Conservation (phyloP, 2,888 invertebrate species). For the Mechanitis messenoides region DNA sequence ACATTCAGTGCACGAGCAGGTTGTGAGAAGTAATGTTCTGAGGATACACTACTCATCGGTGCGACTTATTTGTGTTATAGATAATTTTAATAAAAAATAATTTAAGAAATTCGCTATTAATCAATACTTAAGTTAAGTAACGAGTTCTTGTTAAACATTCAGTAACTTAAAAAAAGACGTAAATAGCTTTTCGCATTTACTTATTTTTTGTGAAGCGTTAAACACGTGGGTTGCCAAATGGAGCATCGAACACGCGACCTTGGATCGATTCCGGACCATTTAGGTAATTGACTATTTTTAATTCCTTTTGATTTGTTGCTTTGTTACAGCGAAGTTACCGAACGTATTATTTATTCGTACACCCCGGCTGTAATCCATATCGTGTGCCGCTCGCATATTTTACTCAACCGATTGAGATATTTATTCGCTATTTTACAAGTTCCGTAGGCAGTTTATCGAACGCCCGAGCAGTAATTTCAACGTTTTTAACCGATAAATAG, state of each 20-base stretch:
- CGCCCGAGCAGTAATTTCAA: constrained; percentile 38
- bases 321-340: background rate
- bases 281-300: constrained; percentile 5
- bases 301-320: constrained; percentile 4
- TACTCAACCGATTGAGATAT: constrained; percentile 58
- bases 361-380: constrained; percentile 29
- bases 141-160: no score
- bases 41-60: background rate
- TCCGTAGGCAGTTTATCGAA: constrained; percentile 48
- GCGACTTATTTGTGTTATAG: background rate
- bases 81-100: no score
- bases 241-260: constrained; percentile 3
- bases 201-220: constrained; percentile 2
- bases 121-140: background rate
- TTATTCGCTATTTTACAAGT: constrained; percentile 62
- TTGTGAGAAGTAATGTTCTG: background rate
- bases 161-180: background rate
- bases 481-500: constrained; percentile 48
- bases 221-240: constrained; percentile 5
- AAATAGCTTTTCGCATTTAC: background rate
- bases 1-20: background rate
- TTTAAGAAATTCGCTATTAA: background rate
- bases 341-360: background rate
- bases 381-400: constrained; percentile 56
- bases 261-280: constrained; percentile 4